phyloP scores from a whole-genome alignment of 2,113 vertebrate genomes.

The Mugil cephalus region DNA sequence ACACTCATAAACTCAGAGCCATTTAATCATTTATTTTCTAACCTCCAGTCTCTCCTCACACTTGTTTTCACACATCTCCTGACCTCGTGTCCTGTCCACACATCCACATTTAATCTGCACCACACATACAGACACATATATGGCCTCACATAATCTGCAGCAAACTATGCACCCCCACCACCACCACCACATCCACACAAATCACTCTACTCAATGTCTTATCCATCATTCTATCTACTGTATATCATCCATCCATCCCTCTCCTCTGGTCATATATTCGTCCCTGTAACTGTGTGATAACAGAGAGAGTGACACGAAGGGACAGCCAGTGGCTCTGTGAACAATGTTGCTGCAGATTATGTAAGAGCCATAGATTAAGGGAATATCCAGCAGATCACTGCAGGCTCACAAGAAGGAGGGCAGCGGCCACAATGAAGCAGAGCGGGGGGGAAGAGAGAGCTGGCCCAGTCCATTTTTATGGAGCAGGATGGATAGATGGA shows the following conservation, averaged over 20 bases:
- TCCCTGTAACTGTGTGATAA: conserved; percentile 76
- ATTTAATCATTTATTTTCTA: too few relatives aligned
- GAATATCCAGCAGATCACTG: conserved; percentile 79
- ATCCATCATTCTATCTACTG: conserved; percentile 37
- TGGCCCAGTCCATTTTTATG: conserved; percentile 41
- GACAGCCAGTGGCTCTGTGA: conserved; percentile 76
- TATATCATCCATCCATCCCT: conserved; percentile 48
- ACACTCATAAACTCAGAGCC: conserved; percentile 5
- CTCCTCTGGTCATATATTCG: conserved; percentile 58
- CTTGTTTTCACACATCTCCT: neutral
- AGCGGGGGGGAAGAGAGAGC: conserved; percentile 52
- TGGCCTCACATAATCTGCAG: conserved; percentile 29
- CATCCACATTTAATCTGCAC: conserved; percentile 37
- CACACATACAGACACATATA: conserved; percentile 9
- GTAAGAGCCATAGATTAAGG: conserved; percentile 82
- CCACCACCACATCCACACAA: conserved; percentile 7
- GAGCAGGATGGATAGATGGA: conserved; percentile 41
- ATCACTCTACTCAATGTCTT: conserved; percentile 25
- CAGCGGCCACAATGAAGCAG: conserved; percentile 54
- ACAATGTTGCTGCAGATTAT: conserved; percentile 76
- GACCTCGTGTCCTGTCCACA: conserved; percentile 33
- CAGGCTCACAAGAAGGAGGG: conserved; percentile 66
- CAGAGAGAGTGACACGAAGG: conserved; percentile 74
- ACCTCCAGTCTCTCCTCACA: neutral
- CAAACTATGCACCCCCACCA: conserved; percentile 17